phyloP scores from a whole-genome alignment of 1,140 invertebrate genomes.

The Plectrocnemia conspersa region DNA sequence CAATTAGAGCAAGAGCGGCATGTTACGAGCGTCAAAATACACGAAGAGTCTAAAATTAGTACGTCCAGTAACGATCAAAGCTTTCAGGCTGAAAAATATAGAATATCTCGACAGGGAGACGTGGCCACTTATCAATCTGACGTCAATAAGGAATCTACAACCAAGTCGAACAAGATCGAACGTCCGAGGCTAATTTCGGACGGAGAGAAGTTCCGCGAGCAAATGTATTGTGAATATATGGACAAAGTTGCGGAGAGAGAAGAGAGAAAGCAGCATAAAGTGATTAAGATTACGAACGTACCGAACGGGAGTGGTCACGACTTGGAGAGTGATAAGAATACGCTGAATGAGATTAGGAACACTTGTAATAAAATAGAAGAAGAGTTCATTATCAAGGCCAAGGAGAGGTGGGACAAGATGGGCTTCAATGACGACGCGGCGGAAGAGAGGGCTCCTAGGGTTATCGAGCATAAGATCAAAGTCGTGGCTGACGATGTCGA shows the following conservation, averaged over 20 bases:
- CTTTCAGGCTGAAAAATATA: conserved; percentile 33
- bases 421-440: conserved; percentile 52
- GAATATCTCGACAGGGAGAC: conserved; percentile 36
- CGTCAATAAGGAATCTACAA: conserved; percentile 33
- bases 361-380: conserved; percentile 58
- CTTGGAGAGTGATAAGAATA: conserved; percentile 25
- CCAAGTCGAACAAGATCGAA: conserved; percentile 37
- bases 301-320: conserved; percentile 27
- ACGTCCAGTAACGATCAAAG: conserved; percentile 36
- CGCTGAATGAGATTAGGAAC: conserved; percentile 41
- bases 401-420: conserved; percentile 55
- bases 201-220: conserved; percentile 64
- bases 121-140: conserved; percentile 29
- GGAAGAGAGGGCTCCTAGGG: conserved; percentile 45
- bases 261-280: conserved; percentile 69
- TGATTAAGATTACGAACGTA: conserved; percentile 63
- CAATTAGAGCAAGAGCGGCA: conserved; percentile 54
- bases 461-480: conserved; percentile 52
- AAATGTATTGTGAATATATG: conserved; percentile 80
- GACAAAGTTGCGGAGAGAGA: conserved; percentile 71
- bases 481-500: conserved; percentile 58
- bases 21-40: conserved; percentile 29
- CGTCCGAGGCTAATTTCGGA: conserved; percentile 41
- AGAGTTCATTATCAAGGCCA: conserved; percentile 69
- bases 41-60: conserved; percentile 24